phyloP scores from a whole-genome alignment of 2,888 invertebrate species.

The Dimorphilus gyrociliatus region DNA sequence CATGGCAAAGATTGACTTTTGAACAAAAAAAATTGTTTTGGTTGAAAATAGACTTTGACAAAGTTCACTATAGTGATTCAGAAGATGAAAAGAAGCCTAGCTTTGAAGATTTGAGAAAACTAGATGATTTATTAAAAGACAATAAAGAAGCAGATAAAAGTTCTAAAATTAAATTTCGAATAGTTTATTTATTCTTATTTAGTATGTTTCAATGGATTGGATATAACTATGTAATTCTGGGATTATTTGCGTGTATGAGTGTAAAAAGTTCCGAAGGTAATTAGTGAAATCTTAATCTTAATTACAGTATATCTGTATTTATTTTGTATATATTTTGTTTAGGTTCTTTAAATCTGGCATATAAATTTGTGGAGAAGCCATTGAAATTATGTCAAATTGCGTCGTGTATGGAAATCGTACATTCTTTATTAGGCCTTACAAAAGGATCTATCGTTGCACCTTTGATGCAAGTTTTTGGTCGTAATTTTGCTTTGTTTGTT shows the following conservation, averaged over 20 bases:
- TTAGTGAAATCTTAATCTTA: constrained; percentile 1
- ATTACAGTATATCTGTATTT: neutral
- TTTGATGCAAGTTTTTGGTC: constrained; percentile 59
- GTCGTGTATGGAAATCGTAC: constrained; percentile 70
- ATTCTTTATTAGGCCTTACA: constrained; percentile 73
- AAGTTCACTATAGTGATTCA: no score
- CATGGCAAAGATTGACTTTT: constrained; percentile 70
- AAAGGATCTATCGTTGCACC: constrained; percentile 56
- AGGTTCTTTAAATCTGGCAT: constrained; percentile 19
- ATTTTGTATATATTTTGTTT: constrained; percentile 5
- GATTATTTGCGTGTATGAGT: no score
- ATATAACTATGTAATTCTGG: constrained; percentile 3
- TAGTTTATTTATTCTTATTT: constrained; percentile 66
- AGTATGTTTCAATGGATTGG: constrained; percentile 59
- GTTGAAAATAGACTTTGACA: constrained; percentile 83
- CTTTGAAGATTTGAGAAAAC: no score
- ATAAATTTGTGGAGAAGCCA: constrained; percentile 24
- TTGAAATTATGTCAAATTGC: constrained; percentile 50
- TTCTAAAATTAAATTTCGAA: no score
- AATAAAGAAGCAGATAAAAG: no score
- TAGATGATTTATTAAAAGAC: no score
- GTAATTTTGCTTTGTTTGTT: constrained; percentile 59
- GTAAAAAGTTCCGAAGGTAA: no score
- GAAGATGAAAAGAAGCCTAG: no score
- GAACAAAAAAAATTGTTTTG: constrained; percentile 70